Evolutionary conservation across 2,797 vertebrate species (phyloP).

Genomic region (Ctenochaetus hawaiiensis): DNA sequence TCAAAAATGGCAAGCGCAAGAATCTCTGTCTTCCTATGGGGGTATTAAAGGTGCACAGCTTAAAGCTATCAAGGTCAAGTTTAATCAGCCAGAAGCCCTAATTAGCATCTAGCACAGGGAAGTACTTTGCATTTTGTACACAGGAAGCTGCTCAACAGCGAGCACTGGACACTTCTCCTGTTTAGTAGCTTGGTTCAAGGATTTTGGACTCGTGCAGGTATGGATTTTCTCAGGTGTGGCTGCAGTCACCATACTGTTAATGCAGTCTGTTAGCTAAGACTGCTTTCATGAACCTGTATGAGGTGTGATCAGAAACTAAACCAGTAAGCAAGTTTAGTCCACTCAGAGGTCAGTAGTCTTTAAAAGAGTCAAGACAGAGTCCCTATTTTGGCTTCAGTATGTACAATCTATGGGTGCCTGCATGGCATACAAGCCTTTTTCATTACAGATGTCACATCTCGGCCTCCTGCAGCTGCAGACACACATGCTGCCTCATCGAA

Average conservation of each 20-base stretch:
- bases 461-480: not conserved
- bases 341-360: constrained; percentile 13
- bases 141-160: not conserved
- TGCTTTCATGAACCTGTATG: not conserved
- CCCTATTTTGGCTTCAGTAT: not conserved
- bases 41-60: not conserved
- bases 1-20: not conserved
- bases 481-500: too few relatives aligned
- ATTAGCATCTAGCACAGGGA: constrained; percentile 6
- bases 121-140: not conserved
- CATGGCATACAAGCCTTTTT: not conserved
- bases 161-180: not conserved
- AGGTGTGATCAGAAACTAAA: not conserved
- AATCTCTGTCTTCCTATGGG: constrained; percentile 2
- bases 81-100: not conserved
- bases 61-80: not conserved
- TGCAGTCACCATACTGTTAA: not conserved
- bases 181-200: not conserved
- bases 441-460: not conserved
- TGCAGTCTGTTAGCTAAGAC: too few relatives aligned
- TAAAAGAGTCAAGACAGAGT: not conserved
- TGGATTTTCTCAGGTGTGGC: not conserved
- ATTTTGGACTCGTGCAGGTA: not conserved
- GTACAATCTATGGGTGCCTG: not conserved
- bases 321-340: constrained; percentile 15